Conservation (phyloP, 2,888 invertebrate genomes). For the Drosophila histrio region DNA sequence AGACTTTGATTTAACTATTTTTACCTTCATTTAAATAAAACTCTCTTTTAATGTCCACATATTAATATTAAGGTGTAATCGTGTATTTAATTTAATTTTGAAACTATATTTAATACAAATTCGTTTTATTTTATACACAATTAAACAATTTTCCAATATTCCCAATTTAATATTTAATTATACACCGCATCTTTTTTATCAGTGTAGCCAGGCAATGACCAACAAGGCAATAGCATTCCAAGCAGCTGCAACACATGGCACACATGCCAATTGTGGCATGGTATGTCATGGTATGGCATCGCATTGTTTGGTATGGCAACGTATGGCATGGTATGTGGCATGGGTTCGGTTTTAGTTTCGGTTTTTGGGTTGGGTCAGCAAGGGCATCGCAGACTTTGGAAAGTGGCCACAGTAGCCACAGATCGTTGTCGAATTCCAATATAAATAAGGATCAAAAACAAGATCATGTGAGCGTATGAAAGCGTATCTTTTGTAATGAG, state of each 20-base stretch:
- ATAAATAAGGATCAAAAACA: neutral
- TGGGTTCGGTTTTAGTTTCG: conserved; percentile 2
- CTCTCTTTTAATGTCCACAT: too few species aligned
- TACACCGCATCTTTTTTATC: too few species aligned
- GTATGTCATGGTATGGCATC: conserved; percentile 25
- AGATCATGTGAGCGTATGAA: neutral
- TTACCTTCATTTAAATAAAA: too few species aligned
- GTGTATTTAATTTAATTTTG: too few species aligned
- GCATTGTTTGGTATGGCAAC: neutral
- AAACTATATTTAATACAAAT: too few species aligned
- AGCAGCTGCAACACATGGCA: conserved; percentile 50
- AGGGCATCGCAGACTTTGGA: neutral
- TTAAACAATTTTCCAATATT: too few species aligned
- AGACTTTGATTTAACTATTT: too few species aligned
- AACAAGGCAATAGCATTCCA: conserved; percentile 34
- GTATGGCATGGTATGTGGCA: conserved; percentile 1
- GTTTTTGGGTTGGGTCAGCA: neutral
- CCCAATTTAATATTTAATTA: too few species aligned
- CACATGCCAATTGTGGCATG: conserved; percentile 54
- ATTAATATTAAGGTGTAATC: too few species aligned
- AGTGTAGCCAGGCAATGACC: neutral
- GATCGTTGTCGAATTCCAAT: neutral
- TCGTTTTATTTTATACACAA: too few species aligned
- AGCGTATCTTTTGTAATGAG: neutral
- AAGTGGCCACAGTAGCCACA: neutral